These are phyloP conservation scores for Petrolisthes cinctipes DNA, from an alignment of 2,888 invertebrate species.

Conservation along the genomic window DNA sequence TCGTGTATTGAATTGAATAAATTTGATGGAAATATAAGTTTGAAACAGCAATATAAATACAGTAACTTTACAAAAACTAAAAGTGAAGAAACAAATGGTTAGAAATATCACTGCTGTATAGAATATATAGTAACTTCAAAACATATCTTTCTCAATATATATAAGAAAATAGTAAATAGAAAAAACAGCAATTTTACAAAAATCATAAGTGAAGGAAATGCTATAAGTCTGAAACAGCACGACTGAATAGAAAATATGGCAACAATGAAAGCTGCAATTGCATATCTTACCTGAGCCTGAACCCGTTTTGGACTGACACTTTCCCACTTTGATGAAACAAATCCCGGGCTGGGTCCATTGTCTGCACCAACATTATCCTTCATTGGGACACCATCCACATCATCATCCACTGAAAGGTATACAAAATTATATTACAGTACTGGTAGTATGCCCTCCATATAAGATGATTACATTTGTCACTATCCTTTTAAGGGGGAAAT, in stretches of 20 bases:
- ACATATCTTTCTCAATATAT: too few species aligned
- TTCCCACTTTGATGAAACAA: conserved; percentile 97
- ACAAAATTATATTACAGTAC: not conserved
- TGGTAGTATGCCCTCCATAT: not conserved
- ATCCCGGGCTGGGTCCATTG: conserved; percentile 75
- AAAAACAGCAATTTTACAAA: conserved; percentile 10
- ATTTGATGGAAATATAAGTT: too few species aligned
- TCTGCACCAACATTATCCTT: conserved; percentile 34
- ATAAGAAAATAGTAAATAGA: not conserved
- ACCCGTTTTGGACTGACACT: conserved; percentile 82
- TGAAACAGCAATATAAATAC: too few species aligned
- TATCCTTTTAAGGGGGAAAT: not conserved
- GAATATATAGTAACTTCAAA: too few species aligned
- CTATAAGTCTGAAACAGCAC: too few species aligned
- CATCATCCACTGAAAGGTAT: conserved; percentile 52
- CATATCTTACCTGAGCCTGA: conserved; percentile 59
- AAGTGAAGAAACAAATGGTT: too few species aligned
- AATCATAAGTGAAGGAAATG: not conserved
- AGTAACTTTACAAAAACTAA: too few species aligned
- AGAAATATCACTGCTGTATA: too few species aligned
- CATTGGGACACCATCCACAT: conserved; percentile 65
- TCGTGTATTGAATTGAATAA: too few species aligned
- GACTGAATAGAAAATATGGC: not conserved
- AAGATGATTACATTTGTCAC: too few species aligned
- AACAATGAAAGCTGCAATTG: not conserved